Evolutionary conservation across 2,113 vertebrate genomes (phyloP).

Genomic region (Solenodon paradoxus): DNA sequence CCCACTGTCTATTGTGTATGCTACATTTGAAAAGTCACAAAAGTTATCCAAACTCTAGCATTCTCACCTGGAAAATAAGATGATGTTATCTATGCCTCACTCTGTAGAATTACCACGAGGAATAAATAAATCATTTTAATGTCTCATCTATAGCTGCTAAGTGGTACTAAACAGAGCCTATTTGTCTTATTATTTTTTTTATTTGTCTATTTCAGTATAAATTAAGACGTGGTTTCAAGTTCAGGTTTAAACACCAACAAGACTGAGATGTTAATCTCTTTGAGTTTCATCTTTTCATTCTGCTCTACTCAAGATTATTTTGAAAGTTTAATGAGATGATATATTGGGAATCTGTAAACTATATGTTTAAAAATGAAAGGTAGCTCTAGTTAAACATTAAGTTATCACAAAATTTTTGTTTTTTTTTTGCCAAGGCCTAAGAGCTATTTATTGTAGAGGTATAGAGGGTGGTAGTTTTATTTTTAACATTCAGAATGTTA

Average conservation of each 20-base stretch:
- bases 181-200: neutral
- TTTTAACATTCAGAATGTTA: too few species aligned
- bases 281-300: neutral
- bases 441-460: too few species aligned
- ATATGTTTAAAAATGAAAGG: neutral
- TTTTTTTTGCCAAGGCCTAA: too few species aligned
- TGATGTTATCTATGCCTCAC: neutral
- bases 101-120: neutral
- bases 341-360: neutral
- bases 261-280: neutral
- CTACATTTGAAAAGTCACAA: neutral
- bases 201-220: neutral
- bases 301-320: neutral
- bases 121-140: neutral
- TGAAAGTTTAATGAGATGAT: neutral
- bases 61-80: neutral
- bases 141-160: neutral
- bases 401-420: too few species aligned
- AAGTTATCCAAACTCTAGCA: neutral
- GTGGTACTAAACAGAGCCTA: neutral
- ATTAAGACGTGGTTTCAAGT: neutral
- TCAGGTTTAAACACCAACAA: neutral
- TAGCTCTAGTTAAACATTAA: neutral
- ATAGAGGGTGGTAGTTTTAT: too few species aligned
- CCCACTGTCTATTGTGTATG: neutral